Evolutionary conservation across 2,797 vertebrate species (phyloP).

Genomic region (Spizella passerina): DNA sequence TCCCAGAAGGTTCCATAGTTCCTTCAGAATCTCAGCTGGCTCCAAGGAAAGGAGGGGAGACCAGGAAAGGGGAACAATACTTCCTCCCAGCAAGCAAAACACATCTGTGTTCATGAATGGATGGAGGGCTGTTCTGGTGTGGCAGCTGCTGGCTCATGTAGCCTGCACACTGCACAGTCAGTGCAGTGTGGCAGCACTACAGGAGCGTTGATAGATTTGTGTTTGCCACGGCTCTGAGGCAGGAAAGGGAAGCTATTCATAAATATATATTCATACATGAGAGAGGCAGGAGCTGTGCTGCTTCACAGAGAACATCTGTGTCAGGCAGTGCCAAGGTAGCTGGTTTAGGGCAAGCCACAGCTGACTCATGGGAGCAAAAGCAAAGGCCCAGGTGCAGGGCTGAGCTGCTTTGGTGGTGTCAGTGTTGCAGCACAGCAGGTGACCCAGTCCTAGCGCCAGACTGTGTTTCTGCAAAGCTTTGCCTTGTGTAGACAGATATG

Average conservation of each 20-base stretch:
- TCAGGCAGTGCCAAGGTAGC: neutral
- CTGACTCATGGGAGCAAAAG: neutral
- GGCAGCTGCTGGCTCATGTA: neutral
- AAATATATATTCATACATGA: neutral
- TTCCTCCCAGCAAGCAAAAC: neutral
- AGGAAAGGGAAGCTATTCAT: neutral
- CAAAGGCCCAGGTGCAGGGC: neutral
- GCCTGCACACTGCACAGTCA: no score
- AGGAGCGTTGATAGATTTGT: neutral
- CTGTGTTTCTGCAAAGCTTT: neutral
- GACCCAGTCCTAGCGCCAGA: neutral
- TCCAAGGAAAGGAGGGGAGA: neutral
- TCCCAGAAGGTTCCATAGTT: neutral
- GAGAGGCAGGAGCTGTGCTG: neutral
- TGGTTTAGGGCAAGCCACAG: neutral
- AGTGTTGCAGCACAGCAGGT: neutral
- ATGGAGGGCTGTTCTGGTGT: neutral
- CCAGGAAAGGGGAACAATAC: neutral
- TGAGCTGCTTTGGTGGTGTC: neutral
- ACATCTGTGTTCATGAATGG: neutral
- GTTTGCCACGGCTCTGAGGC: neutral
- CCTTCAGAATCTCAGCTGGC: neutral
- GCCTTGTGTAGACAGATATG: fast-evolving
- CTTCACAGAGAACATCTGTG: neutral
- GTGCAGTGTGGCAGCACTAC: neutral